Base-by-base conservation (phyloP, 2,113 vertebrate genomes). In the Syngnathoides biaculeatus region DNA sequence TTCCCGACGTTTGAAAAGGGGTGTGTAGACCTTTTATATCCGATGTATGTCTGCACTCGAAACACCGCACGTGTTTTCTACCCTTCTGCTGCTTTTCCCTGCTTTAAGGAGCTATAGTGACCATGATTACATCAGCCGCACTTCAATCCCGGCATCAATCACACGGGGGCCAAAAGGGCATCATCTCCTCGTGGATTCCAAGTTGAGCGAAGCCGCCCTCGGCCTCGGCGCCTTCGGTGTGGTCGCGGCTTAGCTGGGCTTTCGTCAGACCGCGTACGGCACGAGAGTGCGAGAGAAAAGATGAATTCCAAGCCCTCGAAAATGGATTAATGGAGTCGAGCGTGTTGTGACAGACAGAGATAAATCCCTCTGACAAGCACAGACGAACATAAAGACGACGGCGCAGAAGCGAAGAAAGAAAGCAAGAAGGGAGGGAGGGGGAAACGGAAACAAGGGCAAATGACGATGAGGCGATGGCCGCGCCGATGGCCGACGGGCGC, bases 271-370 rank as follows among this genome's bases (percentile, higher is more conserved):
- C 72, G 79, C 19, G n/a, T 59, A 66, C 67, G 77, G 59, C 19
- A 52, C 56, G 47, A 66, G 26, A 35, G 26, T 19, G 26, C 65
- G 50, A 30, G 40, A 52, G 64, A 52, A 81, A 73, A 78, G 66
- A 86, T 76, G 56, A 77, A 78, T 79, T 73, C 74, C 57, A 75
- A 85, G 79, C 82, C 67, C 42, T 56, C 74, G 75, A 84, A 91
- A 91, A 85, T 86, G 84, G 84, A 91, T 90, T 90, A 88, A 86
- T 84, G 69, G 77, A 85, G 65, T 79, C 69, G 47, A 79, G 77
- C 78, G 67, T 70, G 79, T 73, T 75, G 63, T 75, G 84, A 82
- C 72, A 73, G 79, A 80, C 79, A 74, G 74, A 60, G 69, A 69
- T 76, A 86, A 85, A 85, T 87, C 84, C 79, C 74, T 69, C 72